Evolutionary conservation across 2,113 vertebrate species (phyloP).

Genomic region (Gorsachius goisagi): DNA sequence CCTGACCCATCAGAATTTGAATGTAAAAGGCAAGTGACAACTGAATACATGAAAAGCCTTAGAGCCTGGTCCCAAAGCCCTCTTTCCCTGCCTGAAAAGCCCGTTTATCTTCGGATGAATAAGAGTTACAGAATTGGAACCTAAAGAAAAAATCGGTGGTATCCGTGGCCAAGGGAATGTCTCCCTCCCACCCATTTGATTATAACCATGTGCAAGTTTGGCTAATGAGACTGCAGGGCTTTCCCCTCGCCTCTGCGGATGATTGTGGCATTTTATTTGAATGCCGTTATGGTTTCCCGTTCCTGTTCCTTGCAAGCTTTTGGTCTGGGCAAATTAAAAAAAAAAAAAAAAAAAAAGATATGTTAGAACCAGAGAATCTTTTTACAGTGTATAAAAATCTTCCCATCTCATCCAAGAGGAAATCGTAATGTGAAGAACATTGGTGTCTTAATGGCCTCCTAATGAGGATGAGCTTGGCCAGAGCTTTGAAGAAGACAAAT

Average conservation of each 20-base stretch:
- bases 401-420: slow-evolving; percentile 37
- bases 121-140: slow-evolving; percentile 60
- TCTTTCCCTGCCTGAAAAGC: slow-evolving; percentile 38
- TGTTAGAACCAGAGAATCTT: slow-evolving; percentile 17
- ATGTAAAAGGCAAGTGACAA: slow-evolving; percentile 61
- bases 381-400: not conserved
- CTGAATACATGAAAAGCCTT: slow-evolving; percentile 59
- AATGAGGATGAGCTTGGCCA: slow-evolving; percentile 35
- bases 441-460: not conserved
- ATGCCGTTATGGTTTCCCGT: not conserved
- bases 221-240: slow-evolving; percentile 52
- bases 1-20: slow-evolving; percentile 51
- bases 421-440: slow-evolving; percentile 23
- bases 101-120: slow-evolving; percentile 41
- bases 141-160: slow-evolving; percentile 46
- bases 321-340: slow-evolving; percentile 18
- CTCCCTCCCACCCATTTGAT: slow-evolving; percentile 58
- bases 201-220: slow-evolving; percentile 59
- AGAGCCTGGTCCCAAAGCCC: not conserved
- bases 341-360: not conserved
- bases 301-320: not conserved
- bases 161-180: slow-evolving; percentile 57
- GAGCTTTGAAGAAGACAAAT: slow-evolving; percentile 39
- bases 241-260: not conserved
- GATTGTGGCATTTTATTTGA: slow-evolving; percentile 55